These are phyloP conservation scores for Drosophila siamana DNA, from an alignment of 2,888 invertebrate genomes.

Conservation along the genomic window DNA sequence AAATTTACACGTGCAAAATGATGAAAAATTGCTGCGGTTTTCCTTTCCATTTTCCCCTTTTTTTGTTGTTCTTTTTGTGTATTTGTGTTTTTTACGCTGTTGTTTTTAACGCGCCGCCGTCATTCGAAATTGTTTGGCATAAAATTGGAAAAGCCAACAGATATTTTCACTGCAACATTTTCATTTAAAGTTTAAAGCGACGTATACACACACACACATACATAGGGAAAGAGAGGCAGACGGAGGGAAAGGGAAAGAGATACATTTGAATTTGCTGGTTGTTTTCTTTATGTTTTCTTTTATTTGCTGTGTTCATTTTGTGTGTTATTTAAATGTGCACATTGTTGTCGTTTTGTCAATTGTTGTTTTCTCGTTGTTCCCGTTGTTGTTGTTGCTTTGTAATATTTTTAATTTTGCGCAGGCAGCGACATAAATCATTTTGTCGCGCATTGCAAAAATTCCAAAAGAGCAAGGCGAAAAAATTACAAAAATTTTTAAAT, in stretches of 20 bases:
- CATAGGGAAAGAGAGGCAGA: slow-evolving; percentile 9
- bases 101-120: slow-evolving; percentile 37
- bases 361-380: slow-evolving; percentile 32
- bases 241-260: not conserved
- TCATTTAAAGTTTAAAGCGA: slow-evolving; percentile 73
- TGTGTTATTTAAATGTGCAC: slow-evolving; percentile 76
- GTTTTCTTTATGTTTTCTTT: slow-evolving; percentile 22
- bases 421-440: slow-evolving; percentile 84
- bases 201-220: slow-evolving; percentile 27
- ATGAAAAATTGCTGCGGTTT: slow-evolving; percentile 84
- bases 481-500: slow-evolving; percentile 82
- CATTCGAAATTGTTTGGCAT: slow-evolving; percentile 71
- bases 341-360: slow-evolving; percentile 63
- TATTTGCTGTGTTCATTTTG: slow-evolving; percentile 42
- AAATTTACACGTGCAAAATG: slow-evolving; percentile 84
- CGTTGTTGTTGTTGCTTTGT: slow-evolving; percentile 61
- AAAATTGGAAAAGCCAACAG: slow-evolving; percentile 68
- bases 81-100: slow-evolving; percentile 17
- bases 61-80: slow-evolving; percentile 15
- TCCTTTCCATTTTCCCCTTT: slow-evolving; percentile 27
- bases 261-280: slow-evolving; percentile 27
- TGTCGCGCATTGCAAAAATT: slow-evolving; percentile 83
- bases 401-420: slow-evolving; percentile 80
- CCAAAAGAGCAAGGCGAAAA: slow-evolving; percentile 81
- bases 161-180: slow-evolving; percentile 69